Conservation (phyloP, 2,888 invertebrate genomes). For the Ischnura elegans region DNA sequence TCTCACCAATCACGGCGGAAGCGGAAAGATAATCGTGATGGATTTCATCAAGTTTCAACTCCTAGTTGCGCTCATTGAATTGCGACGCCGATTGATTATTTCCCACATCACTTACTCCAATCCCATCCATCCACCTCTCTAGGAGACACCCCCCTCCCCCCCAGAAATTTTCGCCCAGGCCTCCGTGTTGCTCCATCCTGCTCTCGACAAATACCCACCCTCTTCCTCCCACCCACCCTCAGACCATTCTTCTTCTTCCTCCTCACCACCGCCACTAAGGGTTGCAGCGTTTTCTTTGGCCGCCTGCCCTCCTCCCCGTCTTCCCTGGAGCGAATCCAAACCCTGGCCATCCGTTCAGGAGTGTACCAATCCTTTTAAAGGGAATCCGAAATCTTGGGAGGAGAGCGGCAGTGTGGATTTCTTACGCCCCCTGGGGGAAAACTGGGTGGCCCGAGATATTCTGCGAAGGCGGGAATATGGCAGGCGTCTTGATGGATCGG, state of each 20-base stretch:
- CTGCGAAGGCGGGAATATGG: not conserved
- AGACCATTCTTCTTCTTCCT: not conserved
- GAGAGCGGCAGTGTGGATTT: not conserved
- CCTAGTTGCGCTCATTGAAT: not conserved
- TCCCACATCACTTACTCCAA: not conserved
- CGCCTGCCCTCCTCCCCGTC: not conserved
- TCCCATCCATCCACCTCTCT: not conserved
- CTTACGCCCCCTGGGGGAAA: not conserved
- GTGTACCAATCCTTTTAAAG: conserved; percentile 26
- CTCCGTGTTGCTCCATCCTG: not conserved
- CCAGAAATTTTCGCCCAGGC: not conserved
- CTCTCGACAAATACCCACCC: not conserved
- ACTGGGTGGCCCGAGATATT: not conserved
- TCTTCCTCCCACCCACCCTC: not conserved
- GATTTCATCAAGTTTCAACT: not conserved
- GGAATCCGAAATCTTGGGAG: conserved; percentile 38
- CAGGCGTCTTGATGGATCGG: not conserved
- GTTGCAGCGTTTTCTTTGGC: conserved; percentile 24
- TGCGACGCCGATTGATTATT: not conserved
- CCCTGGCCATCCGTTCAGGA: conserved; percentile 31
- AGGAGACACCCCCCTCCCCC: not conserved
- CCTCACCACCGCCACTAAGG: not conserved
- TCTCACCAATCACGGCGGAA: too few relatives aligned
- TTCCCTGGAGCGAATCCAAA: not conserved
- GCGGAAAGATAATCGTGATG: too few relatives aligned